These are phyloP conservation scores for Tinamus guttatus DNA, from an alignment of 2,113 vertebrate genomes.

Conservation along the genomic window DNA sequence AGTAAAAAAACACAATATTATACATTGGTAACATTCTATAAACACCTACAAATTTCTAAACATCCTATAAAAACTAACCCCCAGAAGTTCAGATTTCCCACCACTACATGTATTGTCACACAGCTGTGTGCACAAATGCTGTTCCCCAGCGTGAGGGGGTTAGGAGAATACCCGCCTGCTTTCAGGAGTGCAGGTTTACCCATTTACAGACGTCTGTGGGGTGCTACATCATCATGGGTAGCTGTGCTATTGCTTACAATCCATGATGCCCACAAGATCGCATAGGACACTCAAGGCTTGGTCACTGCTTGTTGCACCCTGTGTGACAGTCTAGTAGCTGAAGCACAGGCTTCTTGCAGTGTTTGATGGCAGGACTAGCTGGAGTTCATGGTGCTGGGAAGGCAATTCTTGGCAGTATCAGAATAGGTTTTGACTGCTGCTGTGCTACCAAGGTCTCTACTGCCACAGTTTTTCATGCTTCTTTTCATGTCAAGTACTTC, in stretches of 20 bases:
- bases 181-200: background rate
- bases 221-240: background rate
- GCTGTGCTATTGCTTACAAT: background rate
- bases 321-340: rapidly evolving
- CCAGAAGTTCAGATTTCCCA: background rate
- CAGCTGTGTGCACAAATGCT: background rate
- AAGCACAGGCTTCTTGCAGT: background rate
- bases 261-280: background rate
- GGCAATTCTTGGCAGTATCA: background rate
- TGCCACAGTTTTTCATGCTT: background rate
- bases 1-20: background rate
- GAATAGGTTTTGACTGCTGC: background rate
- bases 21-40: background rate
- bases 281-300: rapidly evolving
- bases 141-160: background rate
- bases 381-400: background rate
- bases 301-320: background rate
- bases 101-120: rapidly evolving
- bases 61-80: background rate
- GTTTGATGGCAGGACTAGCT: rapidly evolving
- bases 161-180: background rate
- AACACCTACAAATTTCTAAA: background rate
- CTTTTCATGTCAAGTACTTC: background rate
- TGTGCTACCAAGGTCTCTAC: background rate
- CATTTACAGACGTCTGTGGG: background rate